These are phyloP conservation scores for Porites australiensis DNA, from an alignment of 64 coral and sea anemone species.

Conservation along the genomic window DNA sequence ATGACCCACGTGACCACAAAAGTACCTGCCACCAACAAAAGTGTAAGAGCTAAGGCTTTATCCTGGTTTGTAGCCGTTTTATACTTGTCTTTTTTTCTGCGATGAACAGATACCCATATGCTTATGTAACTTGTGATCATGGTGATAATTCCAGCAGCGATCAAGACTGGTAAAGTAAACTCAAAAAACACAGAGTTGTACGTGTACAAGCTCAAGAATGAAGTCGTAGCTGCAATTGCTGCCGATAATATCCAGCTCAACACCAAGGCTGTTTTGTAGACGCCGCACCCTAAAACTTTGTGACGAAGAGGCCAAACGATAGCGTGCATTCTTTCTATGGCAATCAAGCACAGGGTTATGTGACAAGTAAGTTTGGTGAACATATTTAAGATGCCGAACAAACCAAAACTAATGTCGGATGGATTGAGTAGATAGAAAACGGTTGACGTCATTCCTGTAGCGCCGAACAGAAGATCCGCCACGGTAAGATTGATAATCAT, in stretches of 20 bases:
- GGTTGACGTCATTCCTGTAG: not conserved
- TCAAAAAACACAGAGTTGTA: not conserved
- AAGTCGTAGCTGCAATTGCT: too few relatives aligned
- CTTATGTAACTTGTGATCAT: not conserved
- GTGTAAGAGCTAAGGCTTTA: not conserved
- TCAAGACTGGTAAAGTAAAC: not conserved
- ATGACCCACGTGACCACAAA: constrained; percentile 6
- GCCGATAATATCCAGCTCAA: not conserved
- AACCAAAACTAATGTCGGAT: not conserved
- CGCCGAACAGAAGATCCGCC: constrained; percentile 10
- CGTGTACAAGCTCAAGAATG: not conserved
- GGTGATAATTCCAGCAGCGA: not conserved
- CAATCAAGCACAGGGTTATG: not conserved
- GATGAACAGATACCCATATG: not conserved
- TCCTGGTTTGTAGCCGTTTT: not conserved
- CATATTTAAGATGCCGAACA: not conserved
- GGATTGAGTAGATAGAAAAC: not conserved
- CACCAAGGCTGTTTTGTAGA: not conserved
- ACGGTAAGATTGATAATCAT: constrained; percentile 63
- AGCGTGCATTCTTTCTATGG: constrained; percentile 1
- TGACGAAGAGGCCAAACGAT: constrained; percentile 9
- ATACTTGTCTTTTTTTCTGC: not conserved
- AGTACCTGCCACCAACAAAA: not conserved
- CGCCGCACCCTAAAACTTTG: not conserved
- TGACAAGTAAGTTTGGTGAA: not conserved